Evolutionary conservation across 1,140 invertebrate genomes (phyloP).

Genomic region (Panagrolaimus sp.): DNA sequence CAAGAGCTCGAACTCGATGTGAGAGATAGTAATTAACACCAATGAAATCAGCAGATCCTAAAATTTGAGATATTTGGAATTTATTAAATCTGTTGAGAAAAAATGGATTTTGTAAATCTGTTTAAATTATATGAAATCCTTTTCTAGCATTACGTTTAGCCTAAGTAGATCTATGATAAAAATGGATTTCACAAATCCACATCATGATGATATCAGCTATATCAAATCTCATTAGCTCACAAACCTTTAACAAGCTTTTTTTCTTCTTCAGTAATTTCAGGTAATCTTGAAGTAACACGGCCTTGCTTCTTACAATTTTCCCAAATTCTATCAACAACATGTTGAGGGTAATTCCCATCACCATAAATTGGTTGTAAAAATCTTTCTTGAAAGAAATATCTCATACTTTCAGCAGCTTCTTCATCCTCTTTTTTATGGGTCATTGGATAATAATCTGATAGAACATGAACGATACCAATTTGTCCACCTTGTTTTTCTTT

Average conservation of each 20-base stretch:
- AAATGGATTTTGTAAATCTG: too few species aligned
- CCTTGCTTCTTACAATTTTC: conserved; percentile 39
- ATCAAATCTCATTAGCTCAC: background rate
- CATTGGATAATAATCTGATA: conserved; percentile 26
- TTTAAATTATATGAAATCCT: too few species aligned
- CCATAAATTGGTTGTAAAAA: conserved; percentile 56
- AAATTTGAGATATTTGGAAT: background rate
- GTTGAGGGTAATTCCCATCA: conserved; percentile 56
- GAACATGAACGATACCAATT: conserved; percentile 50
- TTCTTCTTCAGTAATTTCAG: conserved; percentile 56
- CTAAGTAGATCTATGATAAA: too few species aligned
- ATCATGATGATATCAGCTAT: too few species aligned
- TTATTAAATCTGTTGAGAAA: too few species aligned
- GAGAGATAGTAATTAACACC: conserved; percentile 34
- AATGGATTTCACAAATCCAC: too few species aligned
- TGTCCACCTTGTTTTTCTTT: background rate
- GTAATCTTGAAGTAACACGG: conserved; percentile 44
- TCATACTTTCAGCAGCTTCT: conserved; percentile 45
- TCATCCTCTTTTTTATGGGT: conserved; percentile 27
- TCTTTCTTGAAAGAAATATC: conserved; percentile 56
- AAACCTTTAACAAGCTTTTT: conserved; percentile 34
- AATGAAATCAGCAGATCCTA: conserved; percentile 24
- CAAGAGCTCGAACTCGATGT: background rate
- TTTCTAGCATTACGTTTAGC: too few species aligned
- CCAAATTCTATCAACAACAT: conserved; percentile 50